Conservation (phyloP, 2,797 vertebrate genomes). For the Salarias fasciatus region DNA sequence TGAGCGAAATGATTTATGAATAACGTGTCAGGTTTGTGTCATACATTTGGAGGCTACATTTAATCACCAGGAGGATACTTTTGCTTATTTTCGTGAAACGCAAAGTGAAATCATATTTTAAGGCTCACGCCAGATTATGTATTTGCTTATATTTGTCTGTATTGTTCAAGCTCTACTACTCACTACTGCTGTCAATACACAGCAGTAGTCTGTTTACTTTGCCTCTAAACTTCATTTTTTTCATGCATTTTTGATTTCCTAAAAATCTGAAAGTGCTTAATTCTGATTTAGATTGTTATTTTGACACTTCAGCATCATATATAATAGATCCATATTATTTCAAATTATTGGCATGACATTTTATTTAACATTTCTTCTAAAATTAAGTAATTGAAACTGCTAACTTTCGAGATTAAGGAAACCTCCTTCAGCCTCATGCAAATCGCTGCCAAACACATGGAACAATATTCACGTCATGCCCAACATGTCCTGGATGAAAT, state of each 20-base stretch:
- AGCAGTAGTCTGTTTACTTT: too few relatives aligned
- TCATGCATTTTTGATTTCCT: too few relatives aligned
- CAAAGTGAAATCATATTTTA: background rate
- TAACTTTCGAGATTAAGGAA: background rate
- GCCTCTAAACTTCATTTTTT: background rate
- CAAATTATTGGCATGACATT: background rate
- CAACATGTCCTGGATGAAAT: background rate
- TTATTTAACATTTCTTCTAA: background rate
- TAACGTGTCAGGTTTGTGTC: constrained; percentile 30
- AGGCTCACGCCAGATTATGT: background rate
- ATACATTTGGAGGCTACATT: constrained; percentile 29
- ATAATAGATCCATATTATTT: too few relatives aligned
- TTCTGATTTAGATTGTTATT: background rate
- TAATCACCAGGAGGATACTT: constrained; percentile 17
- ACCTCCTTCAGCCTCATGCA: constrained; percentile 1
- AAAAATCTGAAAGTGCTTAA: background rate
- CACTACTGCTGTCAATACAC: too few relatives aligned
- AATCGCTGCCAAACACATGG: background rate
- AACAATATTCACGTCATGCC: background rate
- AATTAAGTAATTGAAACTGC: background rate
- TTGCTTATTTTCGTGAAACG: constrained; percentile 16
- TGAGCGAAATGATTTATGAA: constrained; percentile 67
- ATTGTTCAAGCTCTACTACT: background rate
- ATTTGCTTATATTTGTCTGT: background rate
- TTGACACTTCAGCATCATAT: too few relatives aligned